Base-by-base conservation (phyloP, 2,888 invertebrate species). In the Sceliomorpha sp. region DNA sequence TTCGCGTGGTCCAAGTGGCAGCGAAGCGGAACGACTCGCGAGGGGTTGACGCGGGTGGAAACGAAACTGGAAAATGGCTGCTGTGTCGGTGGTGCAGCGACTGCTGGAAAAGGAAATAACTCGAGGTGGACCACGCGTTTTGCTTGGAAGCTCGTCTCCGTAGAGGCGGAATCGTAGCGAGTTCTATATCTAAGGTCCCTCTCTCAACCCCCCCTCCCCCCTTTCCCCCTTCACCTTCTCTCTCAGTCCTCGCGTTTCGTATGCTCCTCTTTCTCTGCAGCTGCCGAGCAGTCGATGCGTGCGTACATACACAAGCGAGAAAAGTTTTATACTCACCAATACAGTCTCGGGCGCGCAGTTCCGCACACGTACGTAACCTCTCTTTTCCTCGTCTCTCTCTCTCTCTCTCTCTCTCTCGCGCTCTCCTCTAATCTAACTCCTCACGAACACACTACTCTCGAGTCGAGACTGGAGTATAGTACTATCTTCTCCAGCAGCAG, bases 311-410 rank as follows among this genome's bases (percentile, higher is more conserved):
- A 87, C 86, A 85, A 76, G 68, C 80, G 70, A 78, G 84, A 86
- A 88, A 87, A 88, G 79, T 88, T 88, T 88, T 87, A 88, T 79
- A 79, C 85, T 85, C 82, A 87, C 87, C 72, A 83, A 75, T 67
- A 87, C 85, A 14, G 37, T 45, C 55, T 45, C 75, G 58, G 40
- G 24, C 50, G 56, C 66, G 58, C 47, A 60, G 71, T 64, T 70
- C 75, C 80, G 76, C 77, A 76, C 78, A 76, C 80, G 36, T 12
- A 14, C 42, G 14, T 45, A 1, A 29, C 62, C 31, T 45, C 64
- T 50, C 55, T 32, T 40, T 36, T 34, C n/a, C 45, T 70, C 59
- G 42, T 66, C 39, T 67, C 36, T 68, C 62, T 37, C 70, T 48
- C 68, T 58, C 70, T 56, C 51, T 36, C 32, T 66, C 56, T 60